Evolutionary conservation across 2,888 invertebrate species (phyloP), one percentile per base, ranked within the genome.

Genomic region (Hypena proboscidalis): DNA sequence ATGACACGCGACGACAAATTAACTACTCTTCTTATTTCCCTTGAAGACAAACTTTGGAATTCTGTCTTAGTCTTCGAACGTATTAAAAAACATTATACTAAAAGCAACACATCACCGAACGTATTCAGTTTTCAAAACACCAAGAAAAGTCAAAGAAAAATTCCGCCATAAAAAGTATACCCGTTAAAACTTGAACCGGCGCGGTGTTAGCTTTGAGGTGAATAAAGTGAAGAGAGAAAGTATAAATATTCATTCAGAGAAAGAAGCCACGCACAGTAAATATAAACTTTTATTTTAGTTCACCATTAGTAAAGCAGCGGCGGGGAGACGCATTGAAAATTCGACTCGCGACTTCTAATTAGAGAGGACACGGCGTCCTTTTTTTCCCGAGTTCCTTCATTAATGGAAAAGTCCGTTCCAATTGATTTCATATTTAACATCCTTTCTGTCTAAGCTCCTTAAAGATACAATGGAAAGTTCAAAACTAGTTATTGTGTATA

Each of bases 271-370:
- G 85, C 85, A 85, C 85, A 79, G 83, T 85, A 88, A 89, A 87
- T 86, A 89, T 81, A 87, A 89, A 89, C 86, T 90, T 89, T 88
- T 88, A 86, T 88, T 88, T 82, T 79, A 80, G 79, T 79, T 74
- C 72, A 67, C 85, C 82, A 81, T 85, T 83, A 83, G 78, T 70
- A 68, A 70, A 71, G 61, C 71, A 72, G 65, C 71, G 72, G 65
- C 67, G 64, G 70, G 64, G 76, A 72, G 78, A 79, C 75, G 78
- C 83, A 88, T 88, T 88, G 85, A 80, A 85, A 87, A 90, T 89
- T 89, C 88, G 80, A 83, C 75, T 82, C 83, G 83, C 80, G 82
- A 84, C 80, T 85, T 84, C 84, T 87, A 89, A 90, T 90, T 90
- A 89, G 77, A 77, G 74, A 78, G 72, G 83, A 86, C 87, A 84